Conservation (phyloP, 1,140 invertebrate genomes). For the honey bee (Apis mellifera) region DNA sequence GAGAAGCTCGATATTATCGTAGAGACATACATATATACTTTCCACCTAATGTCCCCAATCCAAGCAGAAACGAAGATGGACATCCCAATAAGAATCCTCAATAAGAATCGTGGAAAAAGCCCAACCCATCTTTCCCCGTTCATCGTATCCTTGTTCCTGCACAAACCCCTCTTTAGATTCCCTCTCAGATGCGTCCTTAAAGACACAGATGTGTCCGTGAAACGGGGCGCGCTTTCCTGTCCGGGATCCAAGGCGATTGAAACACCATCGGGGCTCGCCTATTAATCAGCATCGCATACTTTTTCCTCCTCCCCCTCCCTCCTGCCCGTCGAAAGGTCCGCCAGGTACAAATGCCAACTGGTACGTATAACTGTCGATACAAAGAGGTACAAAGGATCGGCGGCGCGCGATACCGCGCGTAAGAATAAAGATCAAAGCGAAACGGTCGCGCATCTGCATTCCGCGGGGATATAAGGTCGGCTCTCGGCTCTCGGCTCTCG, state of each 20-base stretch:
- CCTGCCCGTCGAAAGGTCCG: not conserved
- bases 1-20: no score
- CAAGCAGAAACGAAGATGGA: not conserved
- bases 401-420: not conserved
- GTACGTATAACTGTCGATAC: constrained; percentile 37
- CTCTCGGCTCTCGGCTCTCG: constrained; percentile 17
- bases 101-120: not conserved
- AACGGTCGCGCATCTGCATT: constrained; percentile 63
- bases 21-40: no score
- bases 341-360: constrained; percentile 50
- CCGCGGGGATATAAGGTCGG: constrained; percentile 59
- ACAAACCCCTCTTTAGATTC: not conserved
- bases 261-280: constrained; percentile 3
- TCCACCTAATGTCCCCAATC: not conserved
- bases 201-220: not conserved
- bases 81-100: not conserved
- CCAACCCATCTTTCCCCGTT: not conserved
- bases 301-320: no score
- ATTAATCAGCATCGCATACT: constrained; percentile 42
- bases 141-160: not conserved
- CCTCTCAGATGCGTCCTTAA: no score
- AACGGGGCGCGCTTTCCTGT: not conserved
- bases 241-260: not conserved
- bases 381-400: constrained; percentile 38
- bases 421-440: constrained; percentile 66